These are phyloP conservation scores for Orgyia antiqua DNA, from an alignment of 2,888 invertebrate genomes.

Conservation along the genomic window DNA sequence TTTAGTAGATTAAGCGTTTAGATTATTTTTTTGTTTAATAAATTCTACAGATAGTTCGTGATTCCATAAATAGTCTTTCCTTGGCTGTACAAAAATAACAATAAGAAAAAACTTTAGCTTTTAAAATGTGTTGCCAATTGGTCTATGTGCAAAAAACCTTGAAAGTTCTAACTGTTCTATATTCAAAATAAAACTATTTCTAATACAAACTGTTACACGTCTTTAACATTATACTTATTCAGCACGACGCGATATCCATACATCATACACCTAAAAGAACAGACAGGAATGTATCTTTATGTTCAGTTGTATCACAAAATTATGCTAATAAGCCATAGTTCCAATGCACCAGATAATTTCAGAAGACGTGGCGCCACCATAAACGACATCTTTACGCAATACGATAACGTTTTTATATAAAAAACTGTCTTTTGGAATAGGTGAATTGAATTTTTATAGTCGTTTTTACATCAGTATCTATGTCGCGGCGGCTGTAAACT, in stretches of 20 bases:
- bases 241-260: slow-evolving; percentile 22
- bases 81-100: too few relatives aligned
- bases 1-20: slow-evolving; percentile 1
- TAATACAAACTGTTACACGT: slow-evolving; percentile 17
- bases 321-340: slow-evolving; percentile 12
- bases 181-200: slow-evolving; percentile 11
- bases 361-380: slow-evolving; percentile 43
- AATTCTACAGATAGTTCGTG: not conserved
- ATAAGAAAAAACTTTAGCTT: too few relatives aligned
- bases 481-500: slow-evolving; percentile 42
- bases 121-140: too few relatives aligned
- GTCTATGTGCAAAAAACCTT: not conserved
- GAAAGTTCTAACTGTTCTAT: slow-evolving; percentile 3
- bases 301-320: slow-evolving; percentile 15
- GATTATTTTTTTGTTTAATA: slow-evolving; percentile 2
- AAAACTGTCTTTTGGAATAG: slow-evolving; percentile 37
- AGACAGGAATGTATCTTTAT: slow-evolving; percentile 13
- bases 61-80: too few relatives aligned
- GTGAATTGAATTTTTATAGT: slow-evolving; percentile 62
- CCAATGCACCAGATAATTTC: slow-evolving; percentile 36
- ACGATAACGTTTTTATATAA: slow-evolving; percentile 41
- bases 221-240: slow-evolving; percentile 23
- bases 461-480: slow-evolving; percentile 41
- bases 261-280: slow-evolving; percentile 11
- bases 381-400: slow-evolving; percentile 37